Base-by-base conservation (phyloP, 2,888 invertebrate species). In the Acanthosoma haemorrhoidale region DNA sequence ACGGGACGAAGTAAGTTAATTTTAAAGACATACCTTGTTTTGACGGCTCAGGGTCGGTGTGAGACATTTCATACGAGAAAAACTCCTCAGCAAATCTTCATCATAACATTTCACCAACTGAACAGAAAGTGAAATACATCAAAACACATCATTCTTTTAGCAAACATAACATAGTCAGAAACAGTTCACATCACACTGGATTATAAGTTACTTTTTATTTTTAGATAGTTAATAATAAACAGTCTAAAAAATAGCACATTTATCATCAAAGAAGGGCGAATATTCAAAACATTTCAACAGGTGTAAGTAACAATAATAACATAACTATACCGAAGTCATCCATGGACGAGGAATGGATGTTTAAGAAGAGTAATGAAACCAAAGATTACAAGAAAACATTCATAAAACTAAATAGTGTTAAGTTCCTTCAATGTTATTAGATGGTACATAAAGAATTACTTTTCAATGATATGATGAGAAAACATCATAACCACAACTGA, bases 41-140 rank as follows among this genome's bases (percentile, higher is more conserved):
- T 64, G 64, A 64, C 25, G 57, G 57, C 64, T 64, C 64, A 21
- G 64, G 64, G 31, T 64, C 64, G 39, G 39, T 39, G 34, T 64
- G 38, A 41, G 64, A 64, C 64, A 64, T 64, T 25, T 64, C 64
- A 51, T 51, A 51, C 29, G 25, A n/a, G 25, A 51, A 51, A n/a
- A n/a, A 25, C 13, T 29, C 25, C 25, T 25, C 25, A 6, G 4
- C 5, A 51, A 29, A 25, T 51, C 51, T 51, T 51, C 51, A 51
- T 51, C 51, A 51, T 25, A 51, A 25, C 25, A 16, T 51, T 29
- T 6, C 51, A 25, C 51, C 2, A 25, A 25, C 51, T 51, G 6
- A 51, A 51, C 5, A 51, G 29, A n/a, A 4, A n/a, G 9, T 2
- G 29, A 51, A 51, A 13, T 51, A 51, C 25, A 13, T 51, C n/a